Conservation (phyloP, 2,888 invertebrate genomes). For the Trachelus iudaicus region DNA sequence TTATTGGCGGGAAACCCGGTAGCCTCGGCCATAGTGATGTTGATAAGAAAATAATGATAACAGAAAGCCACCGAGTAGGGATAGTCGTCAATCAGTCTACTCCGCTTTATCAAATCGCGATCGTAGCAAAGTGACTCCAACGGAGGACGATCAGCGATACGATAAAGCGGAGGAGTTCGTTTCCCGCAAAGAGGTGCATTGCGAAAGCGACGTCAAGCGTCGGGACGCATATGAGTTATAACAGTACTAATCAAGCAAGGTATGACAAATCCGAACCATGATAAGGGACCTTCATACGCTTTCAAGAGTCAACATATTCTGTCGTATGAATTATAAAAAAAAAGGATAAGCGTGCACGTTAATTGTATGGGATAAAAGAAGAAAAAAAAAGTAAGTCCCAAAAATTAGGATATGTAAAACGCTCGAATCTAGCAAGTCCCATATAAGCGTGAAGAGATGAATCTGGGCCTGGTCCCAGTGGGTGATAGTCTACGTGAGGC, state of each 20-base stretch:
- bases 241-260: not conserved
- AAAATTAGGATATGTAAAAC: too few species aligned
- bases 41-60: not conserved
- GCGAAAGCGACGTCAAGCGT: not conserved
- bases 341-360: too few species aligned
- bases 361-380: not conserved
- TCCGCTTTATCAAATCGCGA: not conserved
- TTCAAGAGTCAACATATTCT: not conserved
- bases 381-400: too few species aligned
- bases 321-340: not conserved
- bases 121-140: not conserved
- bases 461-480: slow-evolving; percentile 5
- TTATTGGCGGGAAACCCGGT: not conserved
- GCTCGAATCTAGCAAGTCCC: not conserved
- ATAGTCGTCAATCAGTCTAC: not conserved
- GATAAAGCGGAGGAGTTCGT: not conserved
- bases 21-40: not conserved
- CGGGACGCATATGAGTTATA: not conserved
- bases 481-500: not conserved
- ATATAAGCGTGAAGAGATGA: not conserved
- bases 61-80: not conserved
- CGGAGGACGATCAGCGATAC: not conserved
- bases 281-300: not conserved
- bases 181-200: not conserved
- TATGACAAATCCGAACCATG: not conserved